phyloP scores from a whole-genome alignment of 2,113 vertebrate genomes.

The Aptenodytes forsteri region DNA sequence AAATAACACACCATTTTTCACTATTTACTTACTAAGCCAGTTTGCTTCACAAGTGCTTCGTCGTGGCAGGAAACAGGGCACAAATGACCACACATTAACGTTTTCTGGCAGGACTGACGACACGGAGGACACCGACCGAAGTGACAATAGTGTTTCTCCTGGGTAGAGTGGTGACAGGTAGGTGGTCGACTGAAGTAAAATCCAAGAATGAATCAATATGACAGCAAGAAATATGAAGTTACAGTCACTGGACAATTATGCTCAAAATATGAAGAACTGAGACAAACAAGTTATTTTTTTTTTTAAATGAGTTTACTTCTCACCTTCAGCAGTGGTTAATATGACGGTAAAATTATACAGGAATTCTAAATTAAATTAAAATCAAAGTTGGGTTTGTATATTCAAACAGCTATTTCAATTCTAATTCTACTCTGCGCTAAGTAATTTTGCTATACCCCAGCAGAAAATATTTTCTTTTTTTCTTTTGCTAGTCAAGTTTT shows the following conservation, averaged over 20 bases:
- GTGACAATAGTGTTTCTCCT: slow-evolving; percentile 85
- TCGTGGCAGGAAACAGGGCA: slow-evolving; percentile 85
- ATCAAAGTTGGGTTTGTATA: not conserved
- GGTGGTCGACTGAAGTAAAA: slow-evolving; percentile 75
- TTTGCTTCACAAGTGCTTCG: slow-evolving; percentile 83
- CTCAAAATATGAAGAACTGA: not conserved
- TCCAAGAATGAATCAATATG: not conserved
- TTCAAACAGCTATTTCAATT: not conserved
- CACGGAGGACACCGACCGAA: slow-evolving; percentile 83
- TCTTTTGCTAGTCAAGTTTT: not conserved
- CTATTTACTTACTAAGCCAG: slow-evolving; percentile 72
- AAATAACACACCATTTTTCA: not conserved
- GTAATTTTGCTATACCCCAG: not conserved
- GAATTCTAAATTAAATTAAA: not conserved
- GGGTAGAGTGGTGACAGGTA: slow-evolving; percentile 83
- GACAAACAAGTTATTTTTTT: not conserved
- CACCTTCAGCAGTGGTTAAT: not conserved
- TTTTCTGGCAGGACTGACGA: slow-evolving; percentile 78
- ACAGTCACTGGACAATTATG: not conserved
- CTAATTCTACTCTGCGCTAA: not conserved
- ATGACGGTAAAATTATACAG: not conserved
- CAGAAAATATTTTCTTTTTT: not conserved
- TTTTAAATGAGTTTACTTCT: not conserved
- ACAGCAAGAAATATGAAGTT: not conserved
- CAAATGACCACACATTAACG: slow-evolving; percentile 71